These are phyloP conservation scores for Sinodicranocentrus sp. DNA, from an alignment of 2,888 invertebrate species.

Conservation along the genomic window DNA sequence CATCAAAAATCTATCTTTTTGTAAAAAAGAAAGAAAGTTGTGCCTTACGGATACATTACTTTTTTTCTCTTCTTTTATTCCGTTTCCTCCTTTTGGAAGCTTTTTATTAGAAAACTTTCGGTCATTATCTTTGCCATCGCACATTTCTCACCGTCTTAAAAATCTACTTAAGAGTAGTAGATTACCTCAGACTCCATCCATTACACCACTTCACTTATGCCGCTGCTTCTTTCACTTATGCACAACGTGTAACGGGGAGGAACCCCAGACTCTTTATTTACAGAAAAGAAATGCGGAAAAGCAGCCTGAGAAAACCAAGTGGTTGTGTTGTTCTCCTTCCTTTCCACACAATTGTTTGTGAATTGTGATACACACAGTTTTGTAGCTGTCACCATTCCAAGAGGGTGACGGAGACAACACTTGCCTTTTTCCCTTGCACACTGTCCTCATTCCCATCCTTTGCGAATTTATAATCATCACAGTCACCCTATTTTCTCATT, in stretches of 20 bases:
- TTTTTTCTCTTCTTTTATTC: conserved; percentile 29
- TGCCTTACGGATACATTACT: conserved; percentile 13
- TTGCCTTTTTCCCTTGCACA: not conserved
- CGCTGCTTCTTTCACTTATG: conserved; percentile 34
- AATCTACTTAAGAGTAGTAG: conserved; percentile 64
- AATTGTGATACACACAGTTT: conserved; percentile 1
- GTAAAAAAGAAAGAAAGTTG: conserved; percentile 4
- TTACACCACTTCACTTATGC: conserved; percentile 61
- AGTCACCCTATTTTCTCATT: not conserved
- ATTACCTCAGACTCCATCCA: conserved; percentile 61
- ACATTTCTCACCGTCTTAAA: conserved; percentile 65
- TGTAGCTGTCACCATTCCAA: not conserved
- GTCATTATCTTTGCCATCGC: conserved; percentile 67
- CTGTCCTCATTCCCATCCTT: not conserved
- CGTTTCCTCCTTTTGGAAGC: conserved; percentile 19
- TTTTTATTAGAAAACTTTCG: conserved; percentile 66
- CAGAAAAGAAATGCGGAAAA: conserved; percentile 21
- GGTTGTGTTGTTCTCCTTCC: conserved; percentile 6
- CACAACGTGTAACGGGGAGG: conserved; percentile 19
- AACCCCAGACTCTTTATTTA: conserved; percentile 48
- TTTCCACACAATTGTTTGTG: conserved; percentile 10
- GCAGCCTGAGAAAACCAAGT: conserved; percentile 6
- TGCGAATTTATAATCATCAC: conserved; percentile 6
- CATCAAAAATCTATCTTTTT: conserved; percentile 56
- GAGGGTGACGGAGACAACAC: not conserved